Conservation (phyloP, 2,113 vertebrate genomes). For the Crotalus helleri region DNA sequence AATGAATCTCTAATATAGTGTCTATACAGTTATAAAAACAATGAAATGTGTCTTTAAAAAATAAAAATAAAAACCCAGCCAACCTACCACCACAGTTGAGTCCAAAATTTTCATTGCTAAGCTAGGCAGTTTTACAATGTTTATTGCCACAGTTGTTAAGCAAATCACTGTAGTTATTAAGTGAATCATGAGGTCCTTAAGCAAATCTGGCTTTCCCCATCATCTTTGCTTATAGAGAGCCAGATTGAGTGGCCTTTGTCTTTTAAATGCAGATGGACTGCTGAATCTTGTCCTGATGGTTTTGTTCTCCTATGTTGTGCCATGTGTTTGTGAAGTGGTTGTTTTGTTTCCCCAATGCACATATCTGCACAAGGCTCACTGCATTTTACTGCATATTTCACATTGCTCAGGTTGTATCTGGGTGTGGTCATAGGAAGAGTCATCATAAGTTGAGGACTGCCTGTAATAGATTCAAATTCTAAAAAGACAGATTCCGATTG, state of each 20-base stretch:
- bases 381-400: too few relatives aligned
- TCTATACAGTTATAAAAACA: neutral
- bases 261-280: too few relatives aligned
- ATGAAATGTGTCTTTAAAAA: neutral
- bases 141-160: neutral
- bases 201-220: neutral
- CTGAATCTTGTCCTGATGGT: too few relatives aligned
- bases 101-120: neutral
- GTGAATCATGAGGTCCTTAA: neutral
- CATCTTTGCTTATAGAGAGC: neutral
- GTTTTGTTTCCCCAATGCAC: too few relatives aligned
- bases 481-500: too few relatives aligned
- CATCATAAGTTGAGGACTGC: too few relatives aligned
- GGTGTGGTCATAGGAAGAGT: too few relatives aligned
- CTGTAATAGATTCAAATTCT: too few relatives aligned
- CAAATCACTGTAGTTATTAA: neutral
- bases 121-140: neutral
- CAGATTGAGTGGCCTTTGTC: neutral
- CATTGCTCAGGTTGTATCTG: too few relatives aligned
- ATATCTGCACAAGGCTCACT: too few relatives aligned
- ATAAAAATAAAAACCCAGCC: neutral
- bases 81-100: neutral
- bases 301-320: too few relatives aligned
- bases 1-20: neutral
- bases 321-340: too few relatives aligned